Percentiles rank a stretch among this genome's conserved stretches.
These are phyloP conservation scores for Luidia sarsii DNA, from an alignment of 53 echinoderm and acorn worm species.

Conservation along the genomic window DNA sequence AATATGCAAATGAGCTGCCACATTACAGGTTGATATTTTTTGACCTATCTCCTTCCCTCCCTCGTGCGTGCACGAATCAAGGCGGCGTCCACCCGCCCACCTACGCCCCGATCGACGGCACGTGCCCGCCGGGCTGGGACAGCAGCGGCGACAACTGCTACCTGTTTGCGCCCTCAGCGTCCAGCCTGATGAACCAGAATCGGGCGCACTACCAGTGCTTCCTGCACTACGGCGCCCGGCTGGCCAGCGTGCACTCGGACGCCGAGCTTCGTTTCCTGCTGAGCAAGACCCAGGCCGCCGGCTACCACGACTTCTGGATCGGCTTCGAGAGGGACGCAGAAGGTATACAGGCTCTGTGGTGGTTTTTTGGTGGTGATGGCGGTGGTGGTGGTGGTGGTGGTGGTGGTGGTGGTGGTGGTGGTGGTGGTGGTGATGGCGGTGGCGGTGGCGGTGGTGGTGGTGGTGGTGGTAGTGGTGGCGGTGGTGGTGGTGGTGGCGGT, in stretches of 20 bases:
- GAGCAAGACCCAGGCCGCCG: neutral
- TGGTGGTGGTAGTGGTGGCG: too few relatives aligned
- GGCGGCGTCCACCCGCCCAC: slow-evolving; percentile 54
- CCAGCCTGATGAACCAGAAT: slow-evolving; percentile 38
- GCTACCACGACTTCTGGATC: slow-evolving; percentile 42
- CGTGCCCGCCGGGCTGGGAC: slow-evolving; percentile 68
- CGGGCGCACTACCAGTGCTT: slow-evolving; percentile 66
- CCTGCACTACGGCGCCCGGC: slow-evolving; percentile 39
- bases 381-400: too few relatives aligned
- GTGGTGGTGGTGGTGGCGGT: too few relatives aligned
- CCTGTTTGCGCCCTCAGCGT: slow-evolving; percentile 25
- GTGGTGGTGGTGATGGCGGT: too few relatives aligned
- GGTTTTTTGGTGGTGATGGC: too few relatives aligned
- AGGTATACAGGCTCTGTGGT: too few relatives aligned
- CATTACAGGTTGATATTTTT: too few relatives aligned
- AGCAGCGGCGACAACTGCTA: slow-evolving; percentile 65
- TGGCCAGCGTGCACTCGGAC: slow-evolving; percentile 56
- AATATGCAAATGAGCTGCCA: too few relatives aligned
- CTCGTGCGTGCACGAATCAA: too few relatives aligned
- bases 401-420: too few relatives aligned
- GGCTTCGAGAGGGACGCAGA: slow-evolving; percentile 60
- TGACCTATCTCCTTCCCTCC: too few relatives aligned
- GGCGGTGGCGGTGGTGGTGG: too few relatives aligned
- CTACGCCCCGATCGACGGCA: slow-evolving; percentile 59
- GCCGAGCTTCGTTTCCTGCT: slow-evolving; percentile 58